phyloP scores from a whole-genome alignment of 2,888 invertebrate genomes.

The Tetrapedia diversipes region DNA sequence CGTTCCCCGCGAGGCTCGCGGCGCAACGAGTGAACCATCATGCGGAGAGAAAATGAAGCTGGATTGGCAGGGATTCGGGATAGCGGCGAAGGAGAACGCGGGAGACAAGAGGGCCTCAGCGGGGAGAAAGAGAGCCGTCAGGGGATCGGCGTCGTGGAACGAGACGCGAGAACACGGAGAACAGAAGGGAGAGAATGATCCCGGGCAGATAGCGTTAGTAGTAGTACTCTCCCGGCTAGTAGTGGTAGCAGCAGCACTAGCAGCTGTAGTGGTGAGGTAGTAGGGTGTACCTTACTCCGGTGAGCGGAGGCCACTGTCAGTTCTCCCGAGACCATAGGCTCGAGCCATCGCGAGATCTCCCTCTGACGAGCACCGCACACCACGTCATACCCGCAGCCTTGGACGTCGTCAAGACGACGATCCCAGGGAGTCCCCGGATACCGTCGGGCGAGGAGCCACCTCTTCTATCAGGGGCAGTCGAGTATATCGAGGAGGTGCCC shows the following conservation, averaged over 20 bases:
- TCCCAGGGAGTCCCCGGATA: constrained; percentile 18
- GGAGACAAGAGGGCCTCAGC: not conserved
- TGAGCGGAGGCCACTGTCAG: constrained; percentile 78
- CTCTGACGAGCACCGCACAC: constrained; percentile 62
- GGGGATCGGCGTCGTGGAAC: constrained; percentile 44
- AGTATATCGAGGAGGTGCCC: constrained; percentile 8
- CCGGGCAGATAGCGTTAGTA: constrained; percentile 58
- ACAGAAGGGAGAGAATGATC: constrained; percentile 65
- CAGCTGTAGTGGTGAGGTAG: constrained; percentile 71
- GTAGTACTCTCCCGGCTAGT: constrained; percentile 61
- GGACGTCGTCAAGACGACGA: constrained; percentile 45
- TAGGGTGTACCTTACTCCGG: constrained; percentile 78
- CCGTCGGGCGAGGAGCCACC: constrained; percentile 21
- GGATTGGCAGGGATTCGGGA: constrained; percentile 60
- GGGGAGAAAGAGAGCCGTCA: constrained; percentile 34
- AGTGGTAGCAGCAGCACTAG: constrained; percentile 66
- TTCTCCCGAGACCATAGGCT: constrained; percentile 77
- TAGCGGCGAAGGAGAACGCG: constrained; percentile 34
- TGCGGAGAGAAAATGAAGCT: constrained; percentile 68
- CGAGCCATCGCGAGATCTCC: constrained; percentile 75
- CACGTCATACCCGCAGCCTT: constrained; percentile 50
- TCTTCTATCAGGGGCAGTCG: not conserved
- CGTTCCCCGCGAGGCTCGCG: constrained; percentile 56
- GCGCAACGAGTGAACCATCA: constrained; percentile 44
- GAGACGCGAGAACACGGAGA: constrained; percentile 16